phyloP scores from a whole-genome alignment of 2,797 vertebrate genomes.

The Manis javanica region DNA sequence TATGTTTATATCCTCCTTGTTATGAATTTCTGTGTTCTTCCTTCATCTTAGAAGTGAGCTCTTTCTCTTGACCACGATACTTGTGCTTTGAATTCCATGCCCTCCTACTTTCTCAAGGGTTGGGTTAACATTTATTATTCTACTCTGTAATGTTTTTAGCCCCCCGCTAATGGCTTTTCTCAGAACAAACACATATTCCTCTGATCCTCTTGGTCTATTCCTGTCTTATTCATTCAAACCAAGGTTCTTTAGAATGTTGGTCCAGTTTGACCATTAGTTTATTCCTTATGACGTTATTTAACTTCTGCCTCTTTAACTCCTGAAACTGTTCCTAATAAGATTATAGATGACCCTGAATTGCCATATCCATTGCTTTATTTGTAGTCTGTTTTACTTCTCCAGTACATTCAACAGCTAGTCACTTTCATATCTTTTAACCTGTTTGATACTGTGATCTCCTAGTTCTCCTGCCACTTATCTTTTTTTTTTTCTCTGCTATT shows the following conservation, averaged over 20 bases:
- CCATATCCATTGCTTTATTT: neutral
- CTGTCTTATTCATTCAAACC: neutral
- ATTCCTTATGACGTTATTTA: neutral
- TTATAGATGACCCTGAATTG: neutral
- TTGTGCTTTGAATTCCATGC: conserved; percentile 20
- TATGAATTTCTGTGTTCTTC: neutral
- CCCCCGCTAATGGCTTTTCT: neutral
- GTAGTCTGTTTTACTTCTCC: neutral
- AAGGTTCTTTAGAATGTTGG: conserved; percentile 26
- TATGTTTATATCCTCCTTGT: neutral
- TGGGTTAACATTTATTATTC: neutral
- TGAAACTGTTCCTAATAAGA: neutral
- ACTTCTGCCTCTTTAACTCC: neutral
- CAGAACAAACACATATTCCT: neutral
- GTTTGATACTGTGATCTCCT: neutral
- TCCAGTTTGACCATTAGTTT: neutral
- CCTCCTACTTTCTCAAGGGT: neutral
- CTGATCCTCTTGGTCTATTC: neutral
- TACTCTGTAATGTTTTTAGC: neutral
- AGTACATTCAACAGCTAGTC: neutral
- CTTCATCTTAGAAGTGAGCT: neutral
- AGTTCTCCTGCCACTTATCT: neutral
- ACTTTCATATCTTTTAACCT: neutral
- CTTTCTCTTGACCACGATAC: neutral
- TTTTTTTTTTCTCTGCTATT: neutral